phyloP scores from a whole-genome alignment of 2,888 invertebrate species.

The Euzetes globulus region DNA sequence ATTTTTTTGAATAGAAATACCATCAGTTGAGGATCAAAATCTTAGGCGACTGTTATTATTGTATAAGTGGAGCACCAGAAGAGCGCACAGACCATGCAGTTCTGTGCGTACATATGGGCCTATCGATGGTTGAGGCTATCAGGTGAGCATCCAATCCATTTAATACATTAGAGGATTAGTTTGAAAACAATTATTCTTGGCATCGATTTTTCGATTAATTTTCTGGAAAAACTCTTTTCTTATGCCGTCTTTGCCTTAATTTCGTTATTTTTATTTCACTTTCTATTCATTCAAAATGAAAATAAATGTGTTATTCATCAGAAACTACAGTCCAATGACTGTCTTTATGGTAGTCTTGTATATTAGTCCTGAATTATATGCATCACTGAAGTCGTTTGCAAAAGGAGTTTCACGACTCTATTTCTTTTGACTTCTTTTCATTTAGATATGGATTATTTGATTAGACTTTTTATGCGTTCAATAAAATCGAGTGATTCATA shows the following conservation, averaged over 20 bases:
- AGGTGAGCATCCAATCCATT: conserved; percentile 59
- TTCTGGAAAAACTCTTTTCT: no score
- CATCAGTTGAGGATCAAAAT: conserved; percentile 91
- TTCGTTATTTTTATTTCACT: no score
- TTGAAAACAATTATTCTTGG: background rate
- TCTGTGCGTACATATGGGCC: conserved; percentile 87
- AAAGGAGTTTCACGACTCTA: background rate
- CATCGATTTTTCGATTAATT: background rate
- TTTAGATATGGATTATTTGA: conserved; percentile 2
- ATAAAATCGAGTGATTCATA: background rate
- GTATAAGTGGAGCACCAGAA: conserved; percentile 87
- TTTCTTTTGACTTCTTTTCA: background rate
- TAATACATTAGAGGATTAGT: background rate
- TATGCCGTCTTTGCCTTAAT: no score
- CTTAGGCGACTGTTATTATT: conserved; percentile 94
- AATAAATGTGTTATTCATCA: background rate
- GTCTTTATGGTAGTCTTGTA: background rate
- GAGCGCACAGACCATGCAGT: conserved; percentile 60
- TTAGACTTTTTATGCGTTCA: background rate
- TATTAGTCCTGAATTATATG: background rate
- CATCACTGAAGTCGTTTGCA: background rate
- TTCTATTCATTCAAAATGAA: no score
- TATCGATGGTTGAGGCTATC: conserved; percentile 93
- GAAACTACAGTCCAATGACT: background rate
- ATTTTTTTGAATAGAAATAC: conserved; percentile 64